phyloP scores from a whole-genome alignment of 2,888 invertebrate genomes.

The Nomada ferruginata region DNA sequence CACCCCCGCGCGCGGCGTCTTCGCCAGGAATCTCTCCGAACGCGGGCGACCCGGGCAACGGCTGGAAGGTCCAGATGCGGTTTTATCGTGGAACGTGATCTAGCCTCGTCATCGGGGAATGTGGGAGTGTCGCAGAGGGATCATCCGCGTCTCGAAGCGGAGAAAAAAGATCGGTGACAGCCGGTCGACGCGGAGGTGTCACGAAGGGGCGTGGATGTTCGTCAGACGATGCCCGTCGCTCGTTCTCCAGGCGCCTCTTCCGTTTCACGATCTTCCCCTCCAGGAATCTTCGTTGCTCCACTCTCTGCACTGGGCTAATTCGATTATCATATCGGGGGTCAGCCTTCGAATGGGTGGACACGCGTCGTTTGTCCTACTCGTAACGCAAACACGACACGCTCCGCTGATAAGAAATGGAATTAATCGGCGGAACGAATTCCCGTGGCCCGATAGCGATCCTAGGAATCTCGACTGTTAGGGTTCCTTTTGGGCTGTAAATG shows the following conservation, averaged over 20 bases:
- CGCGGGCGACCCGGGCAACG: conserved; percentile 54
- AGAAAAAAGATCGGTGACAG: conserved; percentile 69
- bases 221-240: conserved; percentile 62
- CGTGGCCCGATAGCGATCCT: neutral
- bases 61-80: conserved; percentile 57
- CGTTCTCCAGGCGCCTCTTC: conserved; percentile 38
- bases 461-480: neutral
- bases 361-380: neutral
- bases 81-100: conserved; percentile 76
- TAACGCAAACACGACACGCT: neutral
- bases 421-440: neutral
- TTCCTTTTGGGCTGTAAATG: neutral
- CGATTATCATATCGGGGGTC: conserved; percentile 34
- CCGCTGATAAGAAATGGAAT: neutral
- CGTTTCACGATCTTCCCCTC: conserved; percentile 4
- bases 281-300: conserved; percentile 16
- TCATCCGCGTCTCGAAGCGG: conserved; percentile 63
- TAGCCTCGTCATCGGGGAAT: conserved; percentile 82
- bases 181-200: conserved; percentile 76
- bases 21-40: conserved; percentile 54
- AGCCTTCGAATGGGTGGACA: neutral
- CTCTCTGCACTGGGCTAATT: conserved; percentile 24
- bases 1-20: conserved; percentile 23
- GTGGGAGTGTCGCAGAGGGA: conserved; percentile 81
- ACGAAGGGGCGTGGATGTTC: conserved; percentile 77